These are phyloP conservation scores for Dromococcyx pavoninus DNA, from an alignment of 2,797 vertebrate species.

Conservation along the genomic window DNA sequence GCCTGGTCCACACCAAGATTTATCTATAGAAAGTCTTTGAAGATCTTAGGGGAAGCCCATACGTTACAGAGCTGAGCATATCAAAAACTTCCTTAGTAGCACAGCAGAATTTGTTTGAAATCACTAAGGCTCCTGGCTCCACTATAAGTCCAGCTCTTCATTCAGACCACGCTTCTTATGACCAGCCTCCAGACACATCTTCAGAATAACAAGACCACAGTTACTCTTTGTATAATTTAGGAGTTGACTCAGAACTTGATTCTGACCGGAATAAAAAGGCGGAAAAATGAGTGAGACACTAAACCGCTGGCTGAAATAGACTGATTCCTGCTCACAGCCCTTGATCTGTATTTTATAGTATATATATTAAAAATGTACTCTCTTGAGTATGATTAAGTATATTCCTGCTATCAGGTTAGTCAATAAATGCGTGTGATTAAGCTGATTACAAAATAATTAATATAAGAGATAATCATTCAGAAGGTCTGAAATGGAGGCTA, in stretches of 20 bases:
- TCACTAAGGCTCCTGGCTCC: background rate
- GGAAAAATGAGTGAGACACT: background rate
- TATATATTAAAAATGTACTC: background rate
- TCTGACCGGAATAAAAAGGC: background rate
- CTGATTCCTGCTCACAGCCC: background rate
- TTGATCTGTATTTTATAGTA: background rate
- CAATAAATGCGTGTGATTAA: background rate
- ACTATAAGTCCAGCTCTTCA: background rate
- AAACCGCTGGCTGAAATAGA: background rate
- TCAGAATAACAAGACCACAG: background rate
- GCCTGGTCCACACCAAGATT: background rate
- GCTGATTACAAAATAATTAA: background rate
- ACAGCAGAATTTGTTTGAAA: background rate
- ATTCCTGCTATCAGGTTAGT: background rate
- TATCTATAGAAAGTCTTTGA: background rate
- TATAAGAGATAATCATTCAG: background rate
- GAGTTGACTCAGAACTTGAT: background rate
- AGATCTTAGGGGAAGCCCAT: accelerated
- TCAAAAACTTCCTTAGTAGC: background rate
- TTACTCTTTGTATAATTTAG: background rate
- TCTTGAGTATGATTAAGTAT: background rate
- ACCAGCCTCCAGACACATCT: background rate
- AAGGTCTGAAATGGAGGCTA: background rate
- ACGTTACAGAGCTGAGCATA: background rate
- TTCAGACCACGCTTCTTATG: background rate